These are phyloP conservation scores for Coenonympha arcania DNA, from an alignment of 2,888 invertebrate genomes.

Conservation along the genomic window DNA sequence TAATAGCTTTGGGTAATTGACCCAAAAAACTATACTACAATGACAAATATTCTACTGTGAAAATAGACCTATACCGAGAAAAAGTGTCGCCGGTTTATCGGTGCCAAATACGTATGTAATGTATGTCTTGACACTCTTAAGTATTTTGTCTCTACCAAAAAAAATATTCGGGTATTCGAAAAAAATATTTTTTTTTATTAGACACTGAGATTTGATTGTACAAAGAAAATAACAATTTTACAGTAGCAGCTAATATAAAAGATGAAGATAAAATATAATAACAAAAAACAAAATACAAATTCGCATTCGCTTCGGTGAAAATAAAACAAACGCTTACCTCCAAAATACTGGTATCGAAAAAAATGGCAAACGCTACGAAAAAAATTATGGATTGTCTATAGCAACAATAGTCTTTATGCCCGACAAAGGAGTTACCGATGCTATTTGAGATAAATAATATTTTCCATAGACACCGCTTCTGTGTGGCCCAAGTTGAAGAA, in stretches of 20 bases:
- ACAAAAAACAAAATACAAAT: neutral
- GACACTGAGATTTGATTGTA: no score
- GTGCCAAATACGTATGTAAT: no score
- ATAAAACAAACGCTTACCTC: slow-evolving; percentile 23
- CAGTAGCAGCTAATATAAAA: neutral
- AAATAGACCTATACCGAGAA: no score
- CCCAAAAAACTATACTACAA: no score
- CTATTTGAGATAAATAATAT: slow-evolving; percentile 63
- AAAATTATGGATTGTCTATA: slow-evolving; percentile 40
- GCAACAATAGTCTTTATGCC: slow-evolving; percentile 45
- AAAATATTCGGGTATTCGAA: no score
- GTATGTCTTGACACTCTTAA: no score
- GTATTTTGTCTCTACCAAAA: no score
- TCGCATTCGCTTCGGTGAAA: slow-evolving; percentile 23
- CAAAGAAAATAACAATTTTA: neutral
- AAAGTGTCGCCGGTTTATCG: no score
- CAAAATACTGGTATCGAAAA: slow-evolving; percentile 32
- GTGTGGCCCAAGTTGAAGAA: slow-evolving; percentile 27
- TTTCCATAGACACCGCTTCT: slow-evolving; percentile 49
- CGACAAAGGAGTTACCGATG: slow-evolving; percentile 60
- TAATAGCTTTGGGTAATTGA: slow-evolving; percentile 1
- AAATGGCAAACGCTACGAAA: slow-evolving; percentile 52
- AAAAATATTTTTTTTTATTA: no score
- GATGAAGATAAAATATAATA: neutral
- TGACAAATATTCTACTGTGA: no score